Conservation (phyloP, 2,797 vertebrate genomes). For the Sebastes variabilis region DNA sequence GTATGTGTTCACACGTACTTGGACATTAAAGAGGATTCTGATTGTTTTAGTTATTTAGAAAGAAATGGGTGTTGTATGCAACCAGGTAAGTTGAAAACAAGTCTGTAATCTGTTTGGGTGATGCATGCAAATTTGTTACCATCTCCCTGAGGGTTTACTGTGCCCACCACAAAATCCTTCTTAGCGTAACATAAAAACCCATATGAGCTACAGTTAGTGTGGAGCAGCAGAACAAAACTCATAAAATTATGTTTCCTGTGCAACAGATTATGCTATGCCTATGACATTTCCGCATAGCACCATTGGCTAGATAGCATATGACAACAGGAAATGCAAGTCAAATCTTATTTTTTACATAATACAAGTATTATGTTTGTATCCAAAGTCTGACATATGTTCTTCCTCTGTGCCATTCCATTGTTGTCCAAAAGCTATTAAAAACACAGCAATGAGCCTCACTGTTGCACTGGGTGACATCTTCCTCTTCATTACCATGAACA, state of each 20-base stretch:
- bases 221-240: not conserved
- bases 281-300: not conserved
- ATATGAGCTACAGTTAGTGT: not conserved
- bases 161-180: not conserved
- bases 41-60: not conserved
- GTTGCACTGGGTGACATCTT: too few relatives aligned
- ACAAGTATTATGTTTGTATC: not conserved
- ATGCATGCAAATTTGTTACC: not conserved
- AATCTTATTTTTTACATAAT: not conserved
- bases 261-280: not conserved
- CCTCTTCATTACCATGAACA: too few relatives aligned
- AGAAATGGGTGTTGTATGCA: not conserved
- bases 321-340: not conserved
- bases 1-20: too few relatives aligned
- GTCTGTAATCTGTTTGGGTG: not conserved
- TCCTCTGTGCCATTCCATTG: not conserved
- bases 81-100: accelerated
- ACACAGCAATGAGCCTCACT: not conserved
- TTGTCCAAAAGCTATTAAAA: not conserved
- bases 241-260: too few relatives aligned
- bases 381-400: not conserved
- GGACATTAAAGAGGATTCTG: not conserved
- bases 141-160: not conserved
- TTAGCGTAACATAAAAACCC: not conserved
- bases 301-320: not conserved